Evolutionary conservation across 2,113 vertebrate genomes (phyloP).

Genomic region (Gracilinanus agilis): DNA sequence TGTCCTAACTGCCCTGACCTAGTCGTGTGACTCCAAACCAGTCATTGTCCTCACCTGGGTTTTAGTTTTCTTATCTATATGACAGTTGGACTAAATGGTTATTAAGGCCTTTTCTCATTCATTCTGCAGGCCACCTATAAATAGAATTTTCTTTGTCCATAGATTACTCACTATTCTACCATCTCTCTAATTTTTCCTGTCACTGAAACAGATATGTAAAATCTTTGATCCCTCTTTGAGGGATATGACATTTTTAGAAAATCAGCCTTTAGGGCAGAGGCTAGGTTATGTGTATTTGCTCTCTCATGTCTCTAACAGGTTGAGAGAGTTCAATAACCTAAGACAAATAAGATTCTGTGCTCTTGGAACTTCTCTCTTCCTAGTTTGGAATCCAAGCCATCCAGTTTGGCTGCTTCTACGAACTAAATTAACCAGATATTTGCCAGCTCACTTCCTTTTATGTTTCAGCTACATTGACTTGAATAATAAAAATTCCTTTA

Average conservation of each 20-base stretch:
- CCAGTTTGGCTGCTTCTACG: background rate
- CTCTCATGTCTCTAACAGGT: background rate
- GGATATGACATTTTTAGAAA: accelerated
- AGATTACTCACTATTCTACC: background rate
- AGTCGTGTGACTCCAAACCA: too few species aligned
- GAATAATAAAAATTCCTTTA: background rate
- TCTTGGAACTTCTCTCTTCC: background rate
- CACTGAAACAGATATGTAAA: background rate
- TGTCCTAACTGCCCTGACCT: too few species aligned
- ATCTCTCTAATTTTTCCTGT: background rate
- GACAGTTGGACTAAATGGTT: background rate
- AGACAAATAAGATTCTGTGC: background rate
- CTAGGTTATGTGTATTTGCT: background rate
- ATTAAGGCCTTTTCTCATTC: background rate
- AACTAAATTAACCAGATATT: background rate
- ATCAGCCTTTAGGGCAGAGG: background rate
- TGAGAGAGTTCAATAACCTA: background rate
- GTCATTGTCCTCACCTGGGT: background rate
- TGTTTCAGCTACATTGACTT: background rate
- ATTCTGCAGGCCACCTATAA: background rate
- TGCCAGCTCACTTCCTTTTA: background rate
- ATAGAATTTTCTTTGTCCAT: background rate
- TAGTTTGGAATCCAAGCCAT: background rate
- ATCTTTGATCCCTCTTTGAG: background rate
- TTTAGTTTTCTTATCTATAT: background rate